Evolutionary conservation across 2,797 vertebrate genomes (phyloP).

Genomic region (Steatocranus sp.): DNA sequence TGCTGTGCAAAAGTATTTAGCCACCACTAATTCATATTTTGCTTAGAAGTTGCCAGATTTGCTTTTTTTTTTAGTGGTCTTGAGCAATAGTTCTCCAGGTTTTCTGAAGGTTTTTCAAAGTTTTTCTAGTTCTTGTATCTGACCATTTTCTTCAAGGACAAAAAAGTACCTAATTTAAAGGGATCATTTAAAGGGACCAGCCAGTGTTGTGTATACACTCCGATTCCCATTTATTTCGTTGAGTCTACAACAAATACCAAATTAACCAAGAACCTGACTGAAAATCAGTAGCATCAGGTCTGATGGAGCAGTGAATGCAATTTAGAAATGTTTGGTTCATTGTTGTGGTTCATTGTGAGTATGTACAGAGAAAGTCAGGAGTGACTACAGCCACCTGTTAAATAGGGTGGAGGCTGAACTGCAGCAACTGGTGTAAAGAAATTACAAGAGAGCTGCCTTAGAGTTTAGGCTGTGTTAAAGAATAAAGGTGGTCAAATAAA

Average conservation of each 20-base stretch:
- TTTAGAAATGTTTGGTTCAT: not conserved
- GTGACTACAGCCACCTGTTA: not conserved
- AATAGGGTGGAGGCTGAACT: not conserved
- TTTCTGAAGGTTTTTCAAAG: not conserved
- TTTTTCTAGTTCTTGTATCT: not conserved
- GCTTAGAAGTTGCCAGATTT: not conserved
- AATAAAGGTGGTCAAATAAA: not conserved
- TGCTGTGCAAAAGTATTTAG: not conserved
- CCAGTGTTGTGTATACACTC: not conserved
- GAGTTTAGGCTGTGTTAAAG: not conserved
- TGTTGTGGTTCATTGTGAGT: not conserved
- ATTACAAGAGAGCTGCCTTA: not conserved
- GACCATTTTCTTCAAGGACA: not conserved
- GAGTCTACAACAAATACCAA: not conserved
- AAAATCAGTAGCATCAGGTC: not conserved
- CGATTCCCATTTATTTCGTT: not conserved
- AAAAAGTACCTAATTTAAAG: not conserved
- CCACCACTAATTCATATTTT: not conserved
- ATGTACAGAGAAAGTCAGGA: not conserved
- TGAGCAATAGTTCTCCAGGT: not conserved
- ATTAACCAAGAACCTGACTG: not conserved
- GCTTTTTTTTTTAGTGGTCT: not conserved
- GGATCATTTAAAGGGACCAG: not conserved
- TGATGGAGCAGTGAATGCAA: not conserved
- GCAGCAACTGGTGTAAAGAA: not conserved